phyloP scores from a whole-genome alignment of 2,888 invertebrate genomes.

The Eristalis pertinax region DNA sequence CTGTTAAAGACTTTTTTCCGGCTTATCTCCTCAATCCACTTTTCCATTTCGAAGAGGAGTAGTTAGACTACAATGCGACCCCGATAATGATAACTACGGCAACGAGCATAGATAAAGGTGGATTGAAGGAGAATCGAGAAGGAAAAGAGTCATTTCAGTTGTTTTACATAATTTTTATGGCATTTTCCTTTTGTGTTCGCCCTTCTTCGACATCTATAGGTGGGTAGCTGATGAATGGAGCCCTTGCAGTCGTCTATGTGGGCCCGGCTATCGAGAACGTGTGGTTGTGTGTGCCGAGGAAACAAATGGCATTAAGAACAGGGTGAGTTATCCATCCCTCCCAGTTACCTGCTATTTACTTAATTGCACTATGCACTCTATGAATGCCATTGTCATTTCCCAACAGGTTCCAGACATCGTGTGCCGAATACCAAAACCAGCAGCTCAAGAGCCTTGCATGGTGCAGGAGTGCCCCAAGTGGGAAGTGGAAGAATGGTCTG shows the following conservation, averaged over 20 bases:
- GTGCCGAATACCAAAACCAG: conserved; percentile 89
- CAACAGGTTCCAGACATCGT: conserved; percentile 88
- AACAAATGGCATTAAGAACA: conserved; percentile 89
- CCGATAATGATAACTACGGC: conserved; percentile 66
- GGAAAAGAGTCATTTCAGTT: conserved; percentile 64
- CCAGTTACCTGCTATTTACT: conserved; percentile 65
- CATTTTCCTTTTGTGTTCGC: conserved; percentile 54
- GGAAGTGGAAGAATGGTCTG: conserved; percentile 94
- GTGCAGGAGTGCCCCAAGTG: conserved; percentile 93
- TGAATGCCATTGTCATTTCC: conserved; percentile 61
- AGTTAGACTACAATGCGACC: conserved; percentile 24
- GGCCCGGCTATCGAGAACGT: conserved; percentile 90
- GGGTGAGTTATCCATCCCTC: conserved; percentile 83
- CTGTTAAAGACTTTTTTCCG: conserved; percentile 51
- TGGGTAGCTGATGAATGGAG: conserved; percentile 96
- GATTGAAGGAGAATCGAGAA: conserved; percentile 53
- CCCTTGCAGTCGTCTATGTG: conserved; percentile 92
- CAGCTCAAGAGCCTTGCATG: conserved; percentile 91
- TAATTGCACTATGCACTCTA: conserved; percentile 68
- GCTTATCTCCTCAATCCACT: conserved; percentile 67
- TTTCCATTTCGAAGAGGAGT: conserved; percentile 33
- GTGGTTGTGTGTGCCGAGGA: conserved; percentile 93
- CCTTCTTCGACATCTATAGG: conserved; percentile 82
- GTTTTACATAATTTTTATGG: conserved; percentile 72
- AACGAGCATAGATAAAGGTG: conserved; percentile 66